Evolutionary conservation across 2,113 vertebrate species (phyloP), one percentile per base, ranked within the genome.

Genomic region (Seriola quinqueradiata): DNA sequence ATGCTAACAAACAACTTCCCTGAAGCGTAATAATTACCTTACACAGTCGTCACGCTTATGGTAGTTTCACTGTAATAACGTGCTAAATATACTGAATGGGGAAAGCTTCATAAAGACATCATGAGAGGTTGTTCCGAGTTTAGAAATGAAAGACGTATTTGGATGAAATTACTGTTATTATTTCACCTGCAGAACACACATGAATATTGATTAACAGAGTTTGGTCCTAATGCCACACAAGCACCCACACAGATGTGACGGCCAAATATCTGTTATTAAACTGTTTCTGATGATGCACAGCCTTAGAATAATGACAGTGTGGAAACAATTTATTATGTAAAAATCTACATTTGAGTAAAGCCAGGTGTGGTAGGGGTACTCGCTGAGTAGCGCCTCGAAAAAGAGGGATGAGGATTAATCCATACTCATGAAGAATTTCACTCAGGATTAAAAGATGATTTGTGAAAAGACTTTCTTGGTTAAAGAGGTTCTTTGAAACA

Each of bases 231-330:
- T 60, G 12, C 25, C 58, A 48, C 25, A 60, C 44, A 77, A 40
- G 64, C 23, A 36, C 36, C 42, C n/a, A 67, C 32, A 38, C 10
- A 65, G 19, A 42, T 14, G 48, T 66, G 79, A 72, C 77, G 82
- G 70, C 25, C 55, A 77, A 82, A 81, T 76, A 64, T 77, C 16
- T 87, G 42, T 74, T 70, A 77, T 73, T 77, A 19, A 80, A 63
- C 1, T 16, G 14, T 46, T n/a, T 72, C 17, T 75, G 40, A 63
- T 71, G 48, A 65, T 25, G 5, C 40, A 63, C 14, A 67, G 13
- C 9, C 21, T 13, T 21, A 50, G 36, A 79, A 55, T 64, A 44
- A 70, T 77, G 17, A 67, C 48, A 36, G 14, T 8, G 16, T 67
- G 4, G 3, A 59, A 58, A 36, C 13, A 65, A 13, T 34, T 83